These are phyloP conservation scores for Sitodiplosis mosellana DNA, from an alignment of 1,140 invertebrate species.

Conservation along the genomic window DNA sequence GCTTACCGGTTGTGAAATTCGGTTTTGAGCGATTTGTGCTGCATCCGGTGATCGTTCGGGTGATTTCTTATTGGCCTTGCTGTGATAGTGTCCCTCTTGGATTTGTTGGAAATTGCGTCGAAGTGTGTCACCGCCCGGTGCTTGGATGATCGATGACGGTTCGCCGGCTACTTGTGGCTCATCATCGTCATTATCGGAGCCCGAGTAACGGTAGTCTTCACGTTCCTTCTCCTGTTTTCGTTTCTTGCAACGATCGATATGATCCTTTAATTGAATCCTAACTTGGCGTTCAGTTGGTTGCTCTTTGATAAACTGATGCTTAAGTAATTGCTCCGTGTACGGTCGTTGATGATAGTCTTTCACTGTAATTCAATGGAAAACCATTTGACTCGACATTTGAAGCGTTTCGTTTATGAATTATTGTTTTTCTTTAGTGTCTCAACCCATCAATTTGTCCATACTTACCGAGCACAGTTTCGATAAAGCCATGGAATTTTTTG, in stretches of 20 bases:
- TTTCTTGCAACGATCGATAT: conserved; percentile 91
- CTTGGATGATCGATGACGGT: conserved; percentile 76
- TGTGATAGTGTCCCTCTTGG: conserved; percentile 57
- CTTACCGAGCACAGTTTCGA: conserved; percentile 35
- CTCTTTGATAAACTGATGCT: conserved; percentile 93
- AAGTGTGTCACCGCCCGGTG: conserved; percentile 74
- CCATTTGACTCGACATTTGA: no score
- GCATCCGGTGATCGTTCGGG: conserved; percentile 26
- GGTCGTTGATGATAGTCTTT: conserved; percentile 97
- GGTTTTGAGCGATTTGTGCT: conserved; percentile 24
- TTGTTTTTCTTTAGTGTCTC: no score
- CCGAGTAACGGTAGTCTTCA: conserved; percentile 68
- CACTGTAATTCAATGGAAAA: conserved; percentile 53
- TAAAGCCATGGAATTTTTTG: conserved; percentile 77
- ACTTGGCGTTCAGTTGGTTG: conserved; percentile 96
- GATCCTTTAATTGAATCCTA: conserved; percentile 95
- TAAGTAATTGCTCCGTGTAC: conserved; percentile 93
- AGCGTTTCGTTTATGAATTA: no score
- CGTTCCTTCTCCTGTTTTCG: conserved; percentile 78
- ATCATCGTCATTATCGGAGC: conserved; percentile 78
- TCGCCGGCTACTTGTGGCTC: conserved; percentile 67
- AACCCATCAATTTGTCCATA: no score
- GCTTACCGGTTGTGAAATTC: conserved; percentile 22
- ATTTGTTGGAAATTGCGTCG: conserved; percentile 95
- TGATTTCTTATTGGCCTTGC: conserved; percentile 23